phyloP scores from a whole-genome alignment of 2,797 vertebrate genomes.

The Chelmon rostratus region DNA sequence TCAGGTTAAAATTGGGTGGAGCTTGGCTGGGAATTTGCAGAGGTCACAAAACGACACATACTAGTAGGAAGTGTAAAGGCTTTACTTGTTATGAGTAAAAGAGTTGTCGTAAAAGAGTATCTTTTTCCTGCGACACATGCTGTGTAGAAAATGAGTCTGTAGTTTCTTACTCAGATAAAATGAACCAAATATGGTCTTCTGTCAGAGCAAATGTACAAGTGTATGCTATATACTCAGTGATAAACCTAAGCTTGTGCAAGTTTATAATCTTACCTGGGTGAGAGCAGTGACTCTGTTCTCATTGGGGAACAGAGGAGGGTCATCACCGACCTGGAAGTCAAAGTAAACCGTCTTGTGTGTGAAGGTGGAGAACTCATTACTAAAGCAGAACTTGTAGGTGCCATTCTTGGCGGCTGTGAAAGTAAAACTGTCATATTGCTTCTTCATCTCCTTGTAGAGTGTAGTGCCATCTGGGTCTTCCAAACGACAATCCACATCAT shows the following conservation, averaged over 20 bases:
- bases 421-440: slow-evolving; percentile 98
- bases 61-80: not conserved
- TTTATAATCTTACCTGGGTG: slow-evolving; percentile 90
- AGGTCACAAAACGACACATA: not conserved
- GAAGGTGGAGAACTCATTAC: slow-evolving; percentile 99
- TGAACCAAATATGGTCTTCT: not conserved
- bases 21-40: not conserved
- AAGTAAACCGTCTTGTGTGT: slow-evolving; percentile 99
- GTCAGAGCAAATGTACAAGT: not conserved
- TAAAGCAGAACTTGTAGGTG: slow-evolving; percentile 98
- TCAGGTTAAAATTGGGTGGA: not conserved
- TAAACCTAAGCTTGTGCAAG: not conserved
- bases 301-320: slow-evolving; percentile 97
- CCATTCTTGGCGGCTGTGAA: slow-evolving; percentile 95
- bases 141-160: not conserved
- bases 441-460: slow-evolving; percentile 99
- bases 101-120: not conserved
- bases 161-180: not conserved
- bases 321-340: slow-evolving; percentile 98
- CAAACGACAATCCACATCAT: slow-evolving; percentile 97
- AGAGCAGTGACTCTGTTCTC: slow-evolving; percentile 97
- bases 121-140: not conserved
- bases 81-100: not conserved
- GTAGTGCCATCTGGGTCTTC: slow-evolving; percentile 94
- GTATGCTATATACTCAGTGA: not conserved